Evolutionary conservation across 2,888 invertebrate genomes (phyloP).

Genomic region (Trachelus iudaicus): DNA sequence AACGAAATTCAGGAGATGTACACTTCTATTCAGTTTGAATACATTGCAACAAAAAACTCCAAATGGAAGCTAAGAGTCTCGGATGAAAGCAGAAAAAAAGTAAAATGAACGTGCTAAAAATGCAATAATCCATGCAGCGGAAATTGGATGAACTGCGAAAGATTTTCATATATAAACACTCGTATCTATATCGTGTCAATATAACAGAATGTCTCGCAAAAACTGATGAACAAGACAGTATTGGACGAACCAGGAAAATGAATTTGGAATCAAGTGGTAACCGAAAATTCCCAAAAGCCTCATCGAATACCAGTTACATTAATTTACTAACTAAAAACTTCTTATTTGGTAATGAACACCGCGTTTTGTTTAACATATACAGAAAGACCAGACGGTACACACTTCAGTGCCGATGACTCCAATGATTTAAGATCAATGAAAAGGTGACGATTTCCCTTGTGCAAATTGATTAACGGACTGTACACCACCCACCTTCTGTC

Average conservation of each 20-base stretch:
- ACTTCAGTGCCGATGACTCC: not conserved
- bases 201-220: not conserved
- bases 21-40: not conserved
- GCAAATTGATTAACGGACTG: conserved; percentile 1
- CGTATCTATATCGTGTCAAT: not conserved
- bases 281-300: not conserved
- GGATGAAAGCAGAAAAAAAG: not conserved
- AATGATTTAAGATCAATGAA: not conserved
- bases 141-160: not conserved
- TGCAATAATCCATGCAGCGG: not conserved
- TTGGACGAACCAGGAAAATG: not conserved
- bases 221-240: not conserved
- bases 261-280: not conserved
- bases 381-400: not conserved
- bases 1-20: not conserved
- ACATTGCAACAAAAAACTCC: not conserved
- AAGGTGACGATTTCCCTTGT: not conserved
- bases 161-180: not conserved
- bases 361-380: not conserved
- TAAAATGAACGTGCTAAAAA: not conserved
- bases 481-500: conserved; percentile 18
- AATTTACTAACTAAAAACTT: not conserved
- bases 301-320: not conserved
- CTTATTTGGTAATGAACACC: not conserved
- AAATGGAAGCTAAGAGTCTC: not conserved